Base-by-base conservation (phyloP, 2,888 invertebrate species). In the Schizaphis graminum region DNA sequence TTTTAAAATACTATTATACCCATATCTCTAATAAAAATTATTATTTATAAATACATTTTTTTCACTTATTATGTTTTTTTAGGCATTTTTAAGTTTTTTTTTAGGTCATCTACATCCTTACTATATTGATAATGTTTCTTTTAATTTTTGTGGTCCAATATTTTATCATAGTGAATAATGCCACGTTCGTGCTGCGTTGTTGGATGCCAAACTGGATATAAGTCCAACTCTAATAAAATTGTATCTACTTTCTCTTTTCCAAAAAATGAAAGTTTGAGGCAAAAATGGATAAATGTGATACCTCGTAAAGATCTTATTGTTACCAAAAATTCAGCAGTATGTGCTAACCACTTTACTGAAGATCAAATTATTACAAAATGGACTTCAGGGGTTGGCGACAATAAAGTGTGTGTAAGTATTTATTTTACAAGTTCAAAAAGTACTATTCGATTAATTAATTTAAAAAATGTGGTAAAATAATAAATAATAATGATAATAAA, bases 171-270 rank as follows among this genome's bases (percentile, higher is more conserved):
- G 53, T 53, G 21, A 88, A 88, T 53, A 53, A 88, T 88, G 88
- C n/a, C 88, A 53, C 88, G 88, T 88, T 21, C 56, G 16, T 88
- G 88, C 53, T 88, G 88, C 53, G 35, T 88, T 16, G 86, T 86
- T 49, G 88, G 56, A n/a, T 88, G 53, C 24, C 53, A 56, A 53
- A 88, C 53, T 10, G 53, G 88, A 88, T 56, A 56, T 56, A 88
- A 88, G 53, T 49, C 26, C 26, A 88, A 88, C 35, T 35, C 53
- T 28, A 24, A 53, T 53, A n/a, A 53, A 56, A 24, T 35, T 13
- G n/a, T 53, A 13, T 87, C 87, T 28, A 87, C 87, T 87, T 87
- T 87, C 47, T 87, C 28, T n/a, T 87, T 87, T 49, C 87, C 49
- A 28, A 87, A 87, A 87, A n/a, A 87, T 49, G 49, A 87, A 87